phyloP scores from a whole-genome alignment of 2,113 vertebrate genomes.

The Psephotus haematonotus region DNA sequence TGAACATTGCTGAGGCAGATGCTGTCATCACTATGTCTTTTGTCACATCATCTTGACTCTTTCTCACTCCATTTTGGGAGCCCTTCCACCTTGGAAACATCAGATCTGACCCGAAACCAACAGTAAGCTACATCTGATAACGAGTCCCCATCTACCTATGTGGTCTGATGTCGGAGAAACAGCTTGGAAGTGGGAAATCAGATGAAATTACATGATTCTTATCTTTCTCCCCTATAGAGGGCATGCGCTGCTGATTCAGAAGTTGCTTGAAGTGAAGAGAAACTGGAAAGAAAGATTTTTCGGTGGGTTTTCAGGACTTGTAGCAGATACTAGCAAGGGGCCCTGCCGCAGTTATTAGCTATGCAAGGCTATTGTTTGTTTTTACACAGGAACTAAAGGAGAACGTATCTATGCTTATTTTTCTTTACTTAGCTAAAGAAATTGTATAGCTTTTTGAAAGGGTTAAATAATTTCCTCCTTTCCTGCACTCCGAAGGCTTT shows the following conservation, averaged over 20 bases:
- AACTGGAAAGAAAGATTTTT: background rate
- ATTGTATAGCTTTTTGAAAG: conserved; percentile 68
- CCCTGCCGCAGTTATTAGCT: conserved; percentile 36
- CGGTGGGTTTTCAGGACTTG: background rate
- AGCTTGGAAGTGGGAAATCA: conserved; percentile 43
- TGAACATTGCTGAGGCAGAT: background rate
- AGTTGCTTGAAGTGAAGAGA: background rate
- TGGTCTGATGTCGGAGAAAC: conserved; percentile 56
- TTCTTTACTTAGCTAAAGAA: conserved; percentile 62
- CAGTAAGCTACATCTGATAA: conserved; percentile 36
- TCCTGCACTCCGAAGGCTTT: conserved; percentile 37
- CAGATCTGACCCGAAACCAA: background rate
- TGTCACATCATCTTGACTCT: background rate
- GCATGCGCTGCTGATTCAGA: background rate
- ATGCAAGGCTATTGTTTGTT: conserved; percentile 31
- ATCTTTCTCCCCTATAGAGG: conserved; percentile 18
- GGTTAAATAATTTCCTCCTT: conserved; percentile 81
- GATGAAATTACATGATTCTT: conserved; percentile 48
- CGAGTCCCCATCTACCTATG: background rate
- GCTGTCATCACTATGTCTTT: background rate
- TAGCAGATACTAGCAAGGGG: conserved; percentile 32
- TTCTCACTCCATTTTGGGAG: background rate
- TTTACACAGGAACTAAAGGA: conserved; percentile 64
- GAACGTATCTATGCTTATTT: conserved; percentile 59
- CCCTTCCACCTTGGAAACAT: background rate